phyloP scores from a whole-genome alignment of 23 tunicate genomes.

The Styela clava region DNA sequence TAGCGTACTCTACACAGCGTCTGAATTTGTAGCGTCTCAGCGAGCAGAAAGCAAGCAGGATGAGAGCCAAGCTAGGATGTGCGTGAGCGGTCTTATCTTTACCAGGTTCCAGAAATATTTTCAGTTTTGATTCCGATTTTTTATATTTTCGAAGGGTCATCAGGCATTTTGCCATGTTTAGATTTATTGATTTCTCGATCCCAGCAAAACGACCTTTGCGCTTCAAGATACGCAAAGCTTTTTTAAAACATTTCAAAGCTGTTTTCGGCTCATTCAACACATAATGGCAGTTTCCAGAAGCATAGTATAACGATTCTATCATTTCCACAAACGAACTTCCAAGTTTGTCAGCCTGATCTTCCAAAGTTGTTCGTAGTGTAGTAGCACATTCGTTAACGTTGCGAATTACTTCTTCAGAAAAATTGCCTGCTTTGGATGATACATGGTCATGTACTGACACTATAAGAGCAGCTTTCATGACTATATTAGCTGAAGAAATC shows the following conservation, averaged over 20 bases:
- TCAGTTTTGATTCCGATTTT: slow-evolving; percentile 3
- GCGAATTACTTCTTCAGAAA: background rate
- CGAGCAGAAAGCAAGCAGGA: slow-evolving; percentile 4
- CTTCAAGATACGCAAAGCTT: slow-evolving; percentile 10
- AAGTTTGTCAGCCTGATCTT: background rate
- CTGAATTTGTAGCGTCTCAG: slow-evolving; percentile 7
- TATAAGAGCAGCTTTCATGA: slow-evolving; percentile 7
- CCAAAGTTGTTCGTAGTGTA: background rate
- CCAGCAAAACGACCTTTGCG: slow-evolving; percentile 1
- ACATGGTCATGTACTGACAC: slow-evolving; percentile 12
- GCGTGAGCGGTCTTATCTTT: background rate
- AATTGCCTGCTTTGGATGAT: background rate
- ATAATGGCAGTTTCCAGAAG: slow-evolving; percentile 14
- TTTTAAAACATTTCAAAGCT: slow-evolving; percentile 17
- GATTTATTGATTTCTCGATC: slow-evolving; percentile 2
- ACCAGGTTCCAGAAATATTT: background rate
- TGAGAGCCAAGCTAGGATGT: slow-evolving; percentile 8
- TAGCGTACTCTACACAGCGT: background rate
- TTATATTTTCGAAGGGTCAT: slow-evolving; percentile 18
- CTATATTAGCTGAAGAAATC: slow-evolving; percentile 8
- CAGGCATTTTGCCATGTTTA: slow-evolving; percentile 15
- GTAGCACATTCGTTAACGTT: slow-evolving; percentile 5
- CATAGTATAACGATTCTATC: slow-evolving; percentile 12
- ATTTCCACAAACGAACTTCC: background rate
- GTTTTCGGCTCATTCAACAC: slow-evolving; percentile 1